A percentile compares a stretch with the other conserved stretches of the same genome.
These are phyloP conservation scores for Steromphala cineraria DNA, from an alignment of 2,888 invertebrate genomes.

Conservation along the genomic window DNA sequence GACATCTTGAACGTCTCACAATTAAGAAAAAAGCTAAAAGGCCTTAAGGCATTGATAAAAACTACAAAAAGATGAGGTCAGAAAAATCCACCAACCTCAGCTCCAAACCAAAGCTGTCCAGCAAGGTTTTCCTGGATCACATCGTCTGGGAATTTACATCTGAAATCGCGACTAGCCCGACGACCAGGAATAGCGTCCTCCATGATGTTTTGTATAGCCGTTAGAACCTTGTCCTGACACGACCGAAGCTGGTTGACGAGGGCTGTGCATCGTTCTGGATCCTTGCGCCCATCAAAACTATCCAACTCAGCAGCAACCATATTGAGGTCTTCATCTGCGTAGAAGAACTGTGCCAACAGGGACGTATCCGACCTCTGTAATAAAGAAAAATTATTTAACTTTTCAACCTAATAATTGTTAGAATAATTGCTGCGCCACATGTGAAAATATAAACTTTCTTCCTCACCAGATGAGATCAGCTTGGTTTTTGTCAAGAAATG, in stretches of 20 bases:
- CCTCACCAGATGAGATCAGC: no score
- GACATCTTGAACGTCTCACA: no score
- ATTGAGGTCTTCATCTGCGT: constrained; percentile 97
- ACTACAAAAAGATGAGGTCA: no score
- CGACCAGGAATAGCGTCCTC: constrained; percentile 90
- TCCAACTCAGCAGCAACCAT: constrained; percentile 96
- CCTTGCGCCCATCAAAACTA: constrained; percentile 99
- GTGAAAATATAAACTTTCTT: no score
- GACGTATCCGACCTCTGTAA: constrained; percentile 83
- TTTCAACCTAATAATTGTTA: no score
- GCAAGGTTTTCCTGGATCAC: constrained; percentile 98
- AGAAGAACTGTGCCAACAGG: constrained; percentile 95
- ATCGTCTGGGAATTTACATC: constrained; percentile 99
- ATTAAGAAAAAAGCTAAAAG: no score
- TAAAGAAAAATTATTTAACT: constrained; percentile 2
- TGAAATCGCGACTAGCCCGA: constrained; percentile 93
- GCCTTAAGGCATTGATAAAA: no score
- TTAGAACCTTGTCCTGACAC: constrained; percentile 87
- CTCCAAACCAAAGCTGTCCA: constrained; percentile 99
- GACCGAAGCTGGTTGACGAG: constrained; percentile 92
- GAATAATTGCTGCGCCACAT: no score
- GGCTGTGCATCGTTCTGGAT: constrained; percentile 96
- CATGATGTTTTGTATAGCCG: constrained; percentile 95
- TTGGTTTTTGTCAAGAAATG: no score
- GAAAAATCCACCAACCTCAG: constrained; percentile 82